Base-by-base conservation (phyloP, 2,888 invertebrate genomes). In the Tuta absoluta region DNA sequence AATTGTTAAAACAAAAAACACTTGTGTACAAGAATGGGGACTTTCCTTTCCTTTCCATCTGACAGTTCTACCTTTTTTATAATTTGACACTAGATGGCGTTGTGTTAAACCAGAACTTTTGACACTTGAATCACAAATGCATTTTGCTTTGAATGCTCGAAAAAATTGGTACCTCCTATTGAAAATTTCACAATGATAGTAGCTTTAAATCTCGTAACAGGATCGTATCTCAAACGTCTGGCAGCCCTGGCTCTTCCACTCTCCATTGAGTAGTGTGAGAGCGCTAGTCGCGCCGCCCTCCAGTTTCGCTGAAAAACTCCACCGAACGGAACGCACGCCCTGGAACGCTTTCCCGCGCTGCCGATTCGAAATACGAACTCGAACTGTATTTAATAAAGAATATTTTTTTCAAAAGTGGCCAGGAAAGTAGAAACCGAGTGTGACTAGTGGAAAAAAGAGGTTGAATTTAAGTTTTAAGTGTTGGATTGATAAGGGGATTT, bases 241-340 rank as follows among this genome's bases (percentile, higher is more conserved):
- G 48, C 48, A 48, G 1, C 19, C 10, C 23, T 3, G 70, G 75
- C 71, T 24, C 69, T 72, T 79, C 77, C 86, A 86, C 86, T 33
- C 33, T 33, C 33, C 33, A 33, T 33, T 33, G 33, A 33, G 33
- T 33, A 1, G 33, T 33, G 33, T 87, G 82, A 87, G 77, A 23
- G 51, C 33, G 33, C n/a, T 14, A 8, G n/a, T 72, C 77, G 75
- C 77, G 76, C 75, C 84, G 75, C 81, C 79, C 84, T 86, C 81
- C 89, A 90, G 89, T 89, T 78, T 79, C 78, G 68, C 84, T 85
- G 83, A 81, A 87, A 84, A 79, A 78, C 75, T 77, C 79, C 71
- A 78, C 75, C 70, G 84, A 76, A 75, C 84, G 33, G 33, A 33
- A 5, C 33, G 85, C 85, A 81, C 89, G 90, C 84, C 75, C 80